Percentiles rank a stretch among this genome's conserved stretches.
Evolutionary conservation across 2,113 vertebrate genomes (phyloP).

Genomic region (Elgaria multicarinata): DNA sequence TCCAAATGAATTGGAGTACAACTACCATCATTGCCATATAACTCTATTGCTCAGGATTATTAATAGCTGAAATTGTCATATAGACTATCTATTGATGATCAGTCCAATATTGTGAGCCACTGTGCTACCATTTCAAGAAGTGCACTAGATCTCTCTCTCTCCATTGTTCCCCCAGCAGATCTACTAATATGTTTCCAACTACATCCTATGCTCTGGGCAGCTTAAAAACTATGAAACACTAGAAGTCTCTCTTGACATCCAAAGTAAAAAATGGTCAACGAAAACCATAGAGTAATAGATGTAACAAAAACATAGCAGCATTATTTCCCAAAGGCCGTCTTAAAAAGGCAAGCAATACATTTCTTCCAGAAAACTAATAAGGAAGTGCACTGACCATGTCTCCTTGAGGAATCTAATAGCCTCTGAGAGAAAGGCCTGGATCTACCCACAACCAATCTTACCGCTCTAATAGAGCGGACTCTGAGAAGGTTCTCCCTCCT

Average conservation of each 20-base stretch:
- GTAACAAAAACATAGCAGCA: neutral
- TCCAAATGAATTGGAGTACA: too few relatives aligned
- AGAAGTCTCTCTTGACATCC: neutral
- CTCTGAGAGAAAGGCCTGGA: neutral
- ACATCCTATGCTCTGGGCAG: neutral
- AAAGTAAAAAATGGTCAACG: neutral
- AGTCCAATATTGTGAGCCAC: neutral
- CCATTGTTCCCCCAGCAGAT: too few relatives aligned
- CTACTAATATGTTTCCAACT: neutral
- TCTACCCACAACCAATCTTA: neutral
- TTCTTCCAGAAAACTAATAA: neutral
- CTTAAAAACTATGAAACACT: neutral
- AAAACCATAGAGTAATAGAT: neutral
- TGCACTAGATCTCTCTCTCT: neutral
- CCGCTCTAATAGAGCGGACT: neutral
- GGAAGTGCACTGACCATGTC: neutral
- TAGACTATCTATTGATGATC: too few relatives aligned
- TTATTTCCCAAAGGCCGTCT: neutral
- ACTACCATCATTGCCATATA: neutral
- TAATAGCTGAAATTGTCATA: neutral
- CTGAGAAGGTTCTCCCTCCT: neutral
- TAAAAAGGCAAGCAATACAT: neutral
- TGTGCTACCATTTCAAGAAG: neutral
- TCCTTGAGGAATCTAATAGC: neutral
- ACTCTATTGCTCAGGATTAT: neutral